phyloP scores from a whole-genome alignment of 2,888 invertebrate species.

The Harpagoxenus sublaevis region DNA sequence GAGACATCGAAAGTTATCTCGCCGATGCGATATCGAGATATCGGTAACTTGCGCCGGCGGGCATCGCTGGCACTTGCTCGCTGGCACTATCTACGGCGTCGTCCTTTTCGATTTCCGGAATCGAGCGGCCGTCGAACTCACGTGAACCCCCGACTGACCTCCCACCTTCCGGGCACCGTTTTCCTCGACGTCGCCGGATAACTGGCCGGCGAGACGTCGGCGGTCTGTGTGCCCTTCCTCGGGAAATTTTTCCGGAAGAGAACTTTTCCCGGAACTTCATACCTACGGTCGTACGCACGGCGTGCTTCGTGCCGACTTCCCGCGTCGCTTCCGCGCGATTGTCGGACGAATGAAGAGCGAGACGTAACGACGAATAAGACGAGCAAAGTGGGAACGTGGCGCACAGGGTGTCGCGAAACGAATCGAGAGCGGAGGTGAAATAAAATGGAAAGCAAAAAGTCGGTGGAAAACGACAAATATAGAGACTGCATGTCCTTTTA shows the following conservation, averaged over 20 bases:
- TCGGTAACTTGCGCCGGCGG: neutral
- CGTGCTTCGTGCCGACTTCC: neutral
- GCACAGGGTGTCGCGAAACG: neutral
- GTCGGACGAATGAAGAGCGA: neutral
- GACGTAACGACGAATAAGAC: neutral
- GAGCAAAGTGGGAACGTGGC: neutral
- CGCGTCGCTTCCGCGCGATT: neutral
- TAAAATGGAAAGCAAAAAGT: neutral
- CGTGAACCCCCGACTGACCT: constrained; percentile 31
- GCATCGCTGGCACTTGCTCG: constrained; percentile 7
- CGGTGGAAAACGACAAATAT: no score
- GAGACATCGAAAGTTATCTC: neutral
- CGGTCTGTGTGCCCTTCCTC: neutral
- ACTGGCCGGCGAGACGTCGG: constrained; percentile 4
- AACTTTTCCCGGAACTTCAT: constrained; percentile 21
- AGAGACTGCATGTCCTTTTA: neutral
- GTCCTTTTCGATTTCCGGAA: constrained; percentile 49
- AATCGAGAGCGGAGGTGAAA: neutral
- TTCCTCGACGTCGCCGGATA: constrained; percentile 7
- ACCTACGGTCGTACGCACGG: neutral
- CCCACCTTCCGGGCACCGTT: constrained; percentile 27
- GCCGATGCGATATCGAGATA: neutral
- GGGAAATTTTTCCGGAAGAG: constrained; percentile 18
- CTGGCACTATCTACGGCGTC: neutral
- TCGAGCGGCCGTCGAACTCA: constrained; percentile 40